These are phyloP conservation scores for Phylloscopus whistleri DNA, from an alignment of 2,113 vertebrate species.

Conservation along the genomic window DNA sequence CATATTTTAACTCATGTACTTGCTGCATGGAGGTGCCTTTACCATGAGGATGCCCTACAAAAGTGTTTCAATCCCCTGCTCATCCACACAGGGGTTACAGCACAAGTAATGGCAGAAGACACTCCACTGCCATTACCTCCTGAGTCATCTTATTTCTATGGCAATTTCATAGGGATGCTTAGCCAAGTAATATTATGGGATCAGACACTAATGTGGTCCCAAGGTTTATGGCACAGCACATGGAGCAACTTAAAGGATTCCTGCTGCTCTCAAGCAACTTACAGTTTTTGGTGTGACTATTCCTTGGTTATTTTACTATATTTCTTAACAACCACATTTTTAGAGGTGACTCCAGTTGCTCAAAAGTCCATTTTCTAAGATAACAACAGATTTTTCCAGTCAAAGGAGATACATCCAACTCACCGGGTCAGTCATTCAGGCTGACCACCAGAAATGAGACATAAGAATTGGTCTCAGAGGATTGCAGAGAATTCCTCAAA, in stretches of 20 bases:
- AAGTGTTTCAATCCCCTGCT: neutral
- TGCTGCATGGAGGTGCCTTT: neutral
- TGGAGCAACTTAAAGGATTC: neutral
- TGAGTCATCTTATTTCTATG: neutral
- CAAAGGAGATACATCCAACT: neutral
- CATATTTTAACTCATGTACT: neutral
- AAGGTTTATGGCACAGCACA: neutral
- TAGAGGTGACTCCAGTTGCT: neutral
- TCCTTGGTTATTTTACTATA: neutral
- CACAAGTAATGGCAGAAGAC: neutral
- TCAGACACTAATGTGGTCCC: neutral
- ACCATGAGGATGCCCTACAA: neutral
- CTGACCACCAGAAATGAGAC: neutral
- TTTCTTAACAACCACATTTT: neutral
- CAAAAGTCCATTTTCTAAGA: neutral
- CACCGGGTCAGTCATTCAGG: neutral
- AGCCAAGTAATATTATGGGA: neutral
- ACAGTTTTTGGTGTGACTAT: neutral
- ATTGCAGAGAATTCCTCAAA: neutral
- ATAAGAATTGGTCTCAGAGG: neutral
- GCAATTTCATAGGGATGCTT: neutral
- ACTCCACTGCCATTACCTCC: neutral
- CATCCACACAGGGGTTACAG: neutral
- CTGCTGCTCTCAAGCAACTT: neutral
- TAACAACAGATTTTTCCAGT: neutral